These are phyloP conservation scores for Hepsetus odoe DNA, from an alignment of 2,113 vertebrate species.

Conservation along the genomic window DNA sequence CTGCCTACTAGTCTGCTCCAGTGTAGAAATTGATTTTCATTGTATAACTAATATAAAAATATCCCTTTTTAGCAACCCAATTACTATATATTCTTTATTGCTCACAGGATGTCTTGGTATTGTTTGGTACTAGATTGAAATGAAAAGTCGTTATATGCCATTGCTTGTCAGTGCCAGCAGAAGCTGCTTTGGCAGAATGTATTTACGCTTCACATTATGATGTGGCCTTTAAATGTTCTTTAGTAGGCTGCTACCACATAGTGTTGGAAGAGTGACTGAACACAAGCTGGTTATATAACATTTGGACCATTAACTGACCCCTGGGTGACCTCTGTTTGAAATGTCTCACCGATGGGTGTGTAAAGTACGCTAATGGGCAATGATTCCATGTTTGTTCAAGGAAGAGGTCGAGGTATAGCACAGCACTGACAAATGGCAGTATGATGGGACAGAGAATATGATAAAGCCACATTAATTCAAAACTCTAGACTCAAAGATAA, in stretches of 20 bases:
- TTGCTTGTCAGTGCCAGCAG: no score
- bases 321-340: neutral
- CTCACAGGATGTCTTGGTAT: no score
- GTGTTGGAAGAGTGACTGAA: neutral
- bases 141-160: no score
- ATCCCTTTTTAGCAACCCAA: no score
- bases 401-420: neutral
- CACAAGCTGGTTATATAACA: neutral
- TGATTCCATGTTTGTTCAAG: constrained; percentile 3
- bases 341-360: neutral
- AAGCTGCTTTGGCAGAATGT: no score
- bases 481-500: neutral
- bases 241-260: no score
- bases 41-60: no score
- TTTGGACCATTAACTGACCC: neutral
- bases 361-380: neutral
- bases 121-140: no score
- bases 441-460: neutral
- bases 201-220: no score
- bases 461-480: constrained; percentile 1
- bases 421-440: neutral
- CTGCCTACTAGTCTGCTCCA: no score
- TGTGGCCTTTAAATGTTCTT: neutral
- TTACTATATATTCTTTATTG: no score
- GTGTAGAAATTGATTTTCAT: no score